Base-by-base conservation (phyloP, 92 coral and sea anemone genomes). In the Isaurus tuberculatus region DNA sequence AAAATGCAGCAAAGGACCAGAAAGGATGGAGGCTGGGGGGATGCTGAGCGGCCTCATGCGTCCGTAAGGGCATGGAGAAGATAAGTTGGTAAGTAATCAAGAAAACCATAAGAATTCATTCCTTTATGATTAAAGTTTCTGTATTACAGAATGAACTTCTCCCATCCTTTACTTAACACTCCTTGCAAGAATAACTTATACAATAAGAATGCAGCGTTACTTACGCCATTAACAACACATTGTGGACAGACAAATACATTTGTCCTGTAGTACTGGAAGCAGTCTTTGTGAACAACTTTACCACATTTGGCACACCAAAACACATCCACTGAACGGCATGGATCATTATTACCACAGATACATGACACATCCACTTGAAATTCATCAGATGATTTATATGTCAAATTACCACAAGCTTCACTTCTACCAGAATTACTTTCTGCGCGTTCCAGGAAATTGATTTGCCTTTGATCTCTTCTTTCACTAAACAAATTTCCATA, bases 221-320 rank as follows among this genome's bases (percentile, higher is more conserved):
- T 26, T 42, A 85, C 89, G 84, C 70, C 64, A 29, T 70, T 79
- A 48, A 86, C 80, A 36, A 73, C 32, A 70, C 89, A 86, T 32
- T 86, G 85, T 26, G 89, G 89, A 57, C 89, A 86, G 8, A 70
- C 51, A 60, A 79, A 79, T 26, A 34, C 46, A 17, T 28, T 78
- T 19, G 81, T 20, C 2, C 32, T 29, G 17, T 44, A 27, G 55
- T 91, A 65, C 14, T 85, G 86, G 70, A 95, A 83, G 42, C 98
- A 95, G 23, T 40, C 44, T 30, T 92, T 84, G 82, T 95, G 98
- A 37, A 91, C 86, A 46, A 83, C 73, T n/a, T 80, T 85, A 22
- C 84, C 46, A 73, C 98, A 95, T 7, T 70, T 70, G 13, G 70
- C 70, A 79, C 98, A 95, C 75, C 88, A 68, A 69, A 93, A 51